phyloP scores from a whole-genome alignment of 2,113 vertebrate species.

The Amazona guildingii region DNA sequence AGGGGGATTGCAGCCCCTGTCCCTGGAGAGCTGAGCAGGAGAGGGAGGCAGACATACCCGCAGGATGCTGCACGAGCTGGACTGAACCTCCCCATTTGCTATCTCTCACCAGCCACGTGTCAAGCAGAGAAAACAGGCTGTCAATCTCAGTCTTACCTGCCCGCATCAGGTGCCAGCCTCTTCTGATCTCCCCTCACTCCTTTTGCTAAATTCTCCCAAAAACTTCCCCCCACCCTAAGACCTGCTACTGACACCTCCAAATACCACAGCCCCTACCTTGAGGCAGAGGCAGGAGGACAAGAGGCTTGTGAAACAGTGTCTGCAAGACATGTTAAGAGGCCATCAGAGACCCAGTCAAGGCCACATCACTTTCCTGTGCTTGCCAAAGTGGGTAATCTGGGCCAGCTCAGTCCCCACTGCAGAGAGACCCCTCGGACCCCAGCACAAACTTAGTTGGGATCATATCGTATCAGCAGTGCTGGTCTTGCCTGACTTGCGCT shows the following conservation, averaged over 20 bases:
- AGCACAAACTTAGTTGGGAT: background rate
- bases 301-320: background rate
- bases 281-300: background rate
- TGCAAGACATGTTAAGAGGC: background rate
- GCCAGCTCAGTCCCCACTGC: background rate
- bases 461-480: rapidly evolving
- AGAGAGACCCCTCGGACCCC: background rate
- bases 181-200: background rate
- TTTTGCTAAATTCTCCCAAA: background rate
- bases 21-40: rapidly evolving
- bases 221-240: background rate
- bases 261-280: background rate
- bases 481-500: background rate
- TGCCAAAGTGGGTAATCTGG: background rate
- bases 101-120: background rate
- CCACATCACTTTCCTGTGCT: background rate
- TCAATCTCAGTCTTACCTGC: background rate
- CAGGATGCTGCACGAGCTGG: background rate
- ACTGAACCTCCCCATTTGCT: background rate
- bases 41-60: background rate
- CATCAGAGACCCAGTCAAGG: background rate
- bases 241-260: background rate
- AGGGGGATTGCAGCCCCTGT: rapidly evolving
- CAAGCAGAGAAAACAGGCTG: background rate
- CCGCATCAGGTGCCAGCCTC: background rate